phyloP scores from a whole-genome alignment of 2,797 vertebrate genomes.

The Astyanax mexicanus region DNA sequence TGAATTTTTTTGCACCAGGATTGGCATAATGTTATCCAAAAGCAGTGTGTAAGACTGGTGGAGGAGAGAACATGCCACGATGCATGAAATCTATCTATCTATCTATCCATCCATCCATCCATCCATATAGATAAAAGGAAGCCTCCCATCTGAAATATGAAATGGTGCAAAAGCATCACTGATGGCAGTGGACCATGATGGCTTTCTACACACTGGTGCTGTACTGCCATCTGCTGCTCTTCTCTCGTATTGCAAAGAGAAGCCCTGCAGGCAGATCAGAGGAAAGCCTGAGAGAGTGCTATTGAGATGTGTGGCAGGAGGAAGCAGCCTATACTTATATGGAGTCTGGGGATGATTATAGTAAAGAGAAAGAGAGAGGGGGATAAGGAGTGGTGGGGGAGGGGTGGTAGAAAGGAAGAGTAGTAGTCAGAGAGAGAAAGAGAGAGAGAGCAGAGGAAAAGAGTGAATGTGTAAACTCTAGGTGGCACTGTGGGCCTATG shows the following conservation, averaged over 20 bases:
- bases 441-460: background rate
- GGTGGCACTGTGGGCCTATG: slow-evolving; percentile 43
- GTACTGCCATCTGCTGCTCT: slow-evolving; percentile 56
- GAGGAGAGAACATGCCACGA: too few species aligned
- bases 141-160: too few species aligned
- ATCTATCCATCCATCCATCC: too few species aligned
- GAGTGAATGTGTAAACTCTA: slow-evolving; percentile 15
- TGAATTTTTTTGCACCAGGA: too few species aligned
- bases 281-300: background rate
- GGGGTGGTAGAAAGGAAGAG: background rate
- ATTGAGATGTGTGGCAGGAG: background rate
- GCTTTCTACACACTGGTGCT: background rate
- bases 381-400: background rate
- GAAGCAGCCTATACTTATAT: too few species aligned
- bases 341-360: background rate
- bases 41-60: too few species aligned
- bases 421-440: background rate
- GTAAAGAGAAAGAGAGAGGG: background rate
- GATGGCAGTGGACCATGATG: background rate
- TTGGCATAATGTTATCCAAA: too few species aligned
- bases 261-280: background rate
- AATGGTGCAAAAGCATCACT: slow-evolving; percentile 7
- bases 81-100: too few species aligned
- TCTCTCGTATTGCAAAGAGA: background rate
- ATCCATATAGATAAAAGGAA: too few species aligned